Evolutionary conservation across 2,113 vertebrate species (phyloP).

Genomic region (zebrafish (Danio rerio)): GRCz12tu NC_133190.1:20503501-20504000

Average conservation of each 20-base stretch:
- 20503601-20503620: constrained; percentile 41
- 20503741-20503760: neutral
- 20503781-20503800: neutral
- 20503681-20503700: constrained; percentile 25
- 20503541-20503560: constrained; percentile 27
- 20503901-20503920: constrained; percentile 69
- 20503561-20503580: constrained; percentile 40
- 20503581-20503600: constrained; percentile 43
- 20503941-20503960: constrained; percentile 3
- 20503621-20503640: constrained; percentile 50
- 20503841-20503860: neutral
- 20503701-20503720: constrained; percentile 2
- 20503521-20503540: neutral
- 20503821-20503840: neutral
- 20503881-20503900: constrained; percentile 55
- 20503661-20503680: constrained; percentile 49
- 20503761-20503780: no score
- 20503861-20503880: neutral
- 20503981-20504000: constrained; percentile 21
- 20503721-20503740: neutral
- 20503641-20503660: constrained; percentile 9
- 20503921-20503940: constrained; percentile 63
- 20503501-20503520: no score
- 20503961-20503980: neutral
- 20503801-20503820: neutral